These are phyloP conservation scores for Pollicipes pollicipes DNA, from an alignment of 1,140 invertebrate genomes.

Conservation along the genomic window DNA sequence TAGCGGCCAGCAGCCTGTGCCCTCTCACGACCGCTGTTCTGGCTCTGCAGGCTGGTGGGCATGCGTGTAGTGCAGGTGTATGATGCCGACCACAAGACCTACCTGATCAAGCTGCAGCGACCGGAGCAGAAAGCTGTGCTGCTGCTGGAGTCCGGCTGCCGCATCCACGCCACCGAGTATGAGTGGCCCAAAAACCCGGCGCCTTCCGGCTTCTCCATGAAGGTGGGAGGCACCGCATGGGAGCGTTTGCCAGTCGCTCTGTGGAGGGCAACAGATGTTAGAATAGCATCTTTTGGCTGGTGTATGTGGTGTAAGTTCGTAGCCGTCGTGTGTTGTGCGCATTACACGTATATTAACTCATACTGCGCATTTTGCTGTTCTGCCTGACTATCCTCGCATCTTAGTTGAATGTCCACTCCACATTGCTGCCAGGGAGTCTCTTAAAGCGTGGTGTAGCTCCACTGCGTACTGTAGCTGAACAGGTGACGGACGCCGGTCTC, in stretches of 20 bases:
- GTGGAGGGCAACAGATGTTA: no score
- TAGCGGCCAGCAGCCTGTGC: not conserved
- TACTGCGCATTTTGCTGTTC: no score
- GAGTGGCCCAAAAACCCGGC: slow-evolving; percentile 93
- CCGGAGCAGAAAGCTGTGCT: slow-evolving; percentile 68
- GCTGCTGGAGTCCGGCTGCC: slow-evolving; percentile 80
- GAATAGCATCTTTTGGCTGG: no score
- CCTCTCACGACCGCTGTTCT: not conserved
- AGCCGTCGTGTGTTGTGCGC: no score
- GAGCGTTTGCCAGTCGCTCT: not conserved
- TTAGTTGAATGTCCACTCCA: no score
- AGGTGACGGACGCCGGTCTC: no score
- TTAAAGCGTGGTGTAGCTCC: no score
- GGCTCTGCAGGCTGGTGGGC: slow-evolving; percentile 48
- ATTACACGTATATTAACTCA: no score
- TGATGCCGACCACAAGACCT: slow-evolving; percentile 92
- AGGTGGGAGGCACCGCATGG: slow-evolving; percentile 37
- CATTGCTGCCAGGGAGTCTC: no score
- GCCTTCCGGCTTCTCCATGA: slow-evolving; percentile 84
- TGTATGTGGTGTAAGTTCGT: no score
- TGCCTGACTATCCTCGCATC: no score
- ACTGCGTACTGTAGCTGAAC: no score
- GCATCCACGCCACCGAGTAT: slow-evolving; percentile 85
- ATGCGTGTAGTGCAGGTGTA: slow-evolving; percentile 93
- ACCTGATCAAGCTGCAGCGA: slow-evolving; percentile 72